phyloP scores from a whole-genome alignment of 1,140 invertebrate species.

The Holcopasites calliopsidis region DNA sequence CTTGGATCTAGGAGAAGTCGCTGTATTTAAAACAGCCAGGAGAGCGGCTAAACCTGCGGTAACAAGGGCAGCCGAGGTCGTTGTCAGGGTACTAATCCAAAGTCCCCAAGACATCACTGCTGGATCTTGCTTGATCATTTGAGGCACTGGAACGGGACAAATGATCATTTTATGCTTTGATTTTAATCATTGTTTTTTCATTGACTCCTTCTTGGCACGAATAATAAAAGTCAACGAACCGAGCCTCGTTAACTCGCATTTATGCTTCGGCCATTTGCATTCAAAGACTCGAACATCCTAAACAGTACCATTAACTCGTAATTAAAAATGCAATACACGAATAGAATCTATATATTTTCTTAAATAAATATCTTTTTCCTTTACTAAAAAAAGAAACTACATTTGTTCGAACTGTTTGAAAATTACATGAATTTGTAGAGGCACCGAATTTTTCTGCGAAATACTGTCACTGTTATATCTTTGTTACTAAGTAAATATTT shows the following conservation, averaged over 20 bases:
- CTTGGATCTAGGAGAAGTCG: slow-evolving; percentile 86
- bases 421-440: background rate
- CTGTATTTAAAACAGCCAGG: slow-evolving; percentile 89
- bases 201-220: background rate
- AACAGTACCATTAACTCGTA: background rate
- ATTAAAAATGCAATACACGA: background rate
- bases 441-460: background rate
- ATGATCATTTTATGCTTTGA: background rate
- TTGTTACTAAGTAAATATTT: too few species aligned
- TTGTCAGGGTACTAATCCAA: slow-evolving; percentile 86
- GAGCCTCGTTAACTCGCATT: background rate
- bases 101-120: slow-evolving; percentile 85
- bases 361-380: background rate
- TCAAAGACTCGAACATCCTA: background rate
- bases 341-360: background rate
- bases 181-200: slow-evolving; percentile 6
- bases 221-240: background rate
- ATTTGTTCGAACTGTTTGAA: background rate
- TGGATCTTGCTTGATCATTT: slow-evolving; percentile 82
- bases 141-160: slow-evolving; percentile 79
- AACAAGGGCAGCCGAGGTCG: slow-evolving; percentile 83
- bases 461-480: too few species aligned
- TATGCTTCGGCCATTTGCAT: background rate
- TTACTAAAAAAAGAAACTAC: background rate
- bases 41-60: slow-evolving; percentile 85